Evolutionary conservation across 1,140 invertebrate genomes (phyloP).

Genomic region (Achroia grisella): DNA sequence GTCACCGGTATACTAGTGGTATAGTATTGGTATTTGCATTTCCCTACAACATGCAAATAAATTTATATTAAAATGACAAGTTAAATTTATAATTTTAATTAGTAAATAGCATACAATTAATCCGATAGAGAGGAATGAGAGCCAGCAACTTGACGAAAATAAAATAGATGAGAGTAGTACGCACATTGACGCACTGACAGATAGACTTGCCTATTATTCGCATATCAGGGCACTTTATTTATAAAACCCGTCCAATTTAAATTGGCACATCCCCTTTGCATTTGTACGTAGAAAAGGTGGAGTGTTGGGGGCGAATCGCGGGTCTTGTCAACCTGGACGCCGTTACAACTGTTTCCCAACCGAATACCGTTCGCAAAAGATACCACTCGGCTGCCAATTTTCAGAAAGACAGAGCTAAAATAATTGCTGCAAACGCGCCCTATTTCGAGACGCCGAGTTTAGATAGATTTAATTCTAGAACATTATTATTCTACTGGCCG

Average conservation of each 20-base stretch:
- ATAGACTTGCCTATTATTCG: slow-evolving; percentile 57
- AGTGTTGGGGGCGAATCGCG: slow-evolving; percentile 28
- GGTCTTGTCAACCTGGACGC: slow-evolving; percentile 37
- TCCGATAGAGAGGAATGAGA: slow-evolving; percentile 5
- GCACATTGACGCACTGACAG: slow-evolving; percentile 27
- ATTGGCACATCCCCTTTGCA: slow-evolving; percentile 34
- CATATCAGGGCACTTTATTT: slow-evolving; percentile 61
- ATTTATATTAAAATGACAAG: too few species aligned
- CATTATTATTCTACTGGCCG: slow-evolving; percentile 48
- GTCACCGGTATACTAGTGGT: too few species aligned
- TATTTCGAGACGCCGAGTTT: slow-evolving; percentile 64
- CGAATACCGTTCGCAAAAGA: slow-evolving; percentile 64
- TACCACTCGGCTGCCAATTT: slow-evolving; percentile 69
- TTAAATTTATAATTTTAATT: not conserved
- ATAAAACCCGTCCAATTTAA: slow-evolving; percentile 47
- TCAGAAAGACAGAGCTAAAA: slow-evolving; percentile 73
- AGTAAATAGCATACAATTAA: slow-evolving; percentile 4
- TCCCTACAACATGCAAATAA: too few species aligned
- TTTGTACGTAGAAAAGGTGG: slow-evolving; percentile 7
- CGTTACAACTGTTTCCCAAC: slow-evolving; percentile 65
- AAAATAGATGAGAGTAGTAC: slow-evolving; percentile 22
- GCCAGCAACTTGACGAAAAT: slow-evolving; percentile 23
- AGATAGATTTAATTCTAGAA: slow-evolving; percentile 67
- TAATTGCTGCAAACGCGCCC: slow-evolving; percentile 69
- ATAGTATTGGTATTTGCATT: too few species aligned